Conservation (phyloP, 1,140 invertebrate genomes). For the Spodoptera frugiperda region DNA sequence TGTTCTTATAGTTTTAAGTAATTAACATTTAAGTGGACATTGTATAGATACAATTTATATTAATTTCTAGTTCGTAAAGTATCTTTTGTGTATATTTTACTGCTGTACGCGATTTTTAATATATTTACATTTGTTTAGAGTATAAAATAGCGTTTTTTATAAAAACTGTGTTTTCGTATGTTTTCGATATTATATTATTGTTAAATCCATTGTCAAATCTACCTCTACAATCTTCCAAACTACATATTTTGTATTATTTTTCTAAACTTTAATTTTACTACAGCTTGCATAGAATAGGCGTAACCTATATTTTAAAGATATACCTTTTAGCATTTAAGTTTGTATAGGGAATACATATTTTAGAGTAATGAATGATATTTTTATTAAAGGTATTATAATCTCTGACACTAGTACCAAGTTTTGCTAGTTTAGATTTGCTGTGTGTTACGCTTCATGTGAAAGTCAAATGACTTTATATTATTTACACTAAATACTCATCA, state of each 20-base stretch:
- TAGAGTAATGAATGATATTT: slow-evolving; percentile 35
- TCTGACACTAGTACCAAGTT: slow-evolving; percentile 74
- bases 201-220: slow-evolving; percentile 44
- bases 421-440: slow-evolving; percentile 79
- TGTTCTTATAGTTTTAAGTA: slow-evolving; percentile 52
- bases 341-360: slow-evolving; percentile 34
- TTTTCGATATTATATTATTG: neutral
- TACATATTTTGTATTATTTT: slow-evolving; percentile 28
- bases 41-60: slow-evolving; percentile 41
- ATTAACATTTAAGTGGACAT: slow-evolving; percentile 43
- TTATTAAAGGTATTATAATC: slow-evolving; percentile 42
- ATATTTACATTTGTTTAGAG: slow-evolving; percentile 15
- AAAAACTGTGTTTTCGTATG: slow-evolving; percentile 6
- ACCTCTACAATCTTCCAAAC: slow-evolving; percentile 53
- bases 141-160: neutral
- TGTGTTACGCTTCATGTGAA: slow-evolving; percentile 73
- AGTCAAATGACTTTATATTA: slow-evolving; percentile 67
- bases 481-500: slow-evolving; percentile 51
- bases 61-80: slow-evolving; percentile 23
- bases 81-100: slow-evolving; percentile 44
- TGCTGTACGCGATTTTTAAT: neutral
- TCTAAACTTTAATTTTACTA: slow-evolving; percentile 31
- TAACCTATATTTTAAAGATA: slow-evolving; percentile 18
- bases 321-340: slow-evolving; percentile 43
- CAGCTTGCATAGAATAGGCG: slow-evolving; percentile 31